These are phyloP conservation scores for Nezara viridula DNA, from an alignment of 2,888 invertebrate species.

Conservation along the genomic window DNA sequence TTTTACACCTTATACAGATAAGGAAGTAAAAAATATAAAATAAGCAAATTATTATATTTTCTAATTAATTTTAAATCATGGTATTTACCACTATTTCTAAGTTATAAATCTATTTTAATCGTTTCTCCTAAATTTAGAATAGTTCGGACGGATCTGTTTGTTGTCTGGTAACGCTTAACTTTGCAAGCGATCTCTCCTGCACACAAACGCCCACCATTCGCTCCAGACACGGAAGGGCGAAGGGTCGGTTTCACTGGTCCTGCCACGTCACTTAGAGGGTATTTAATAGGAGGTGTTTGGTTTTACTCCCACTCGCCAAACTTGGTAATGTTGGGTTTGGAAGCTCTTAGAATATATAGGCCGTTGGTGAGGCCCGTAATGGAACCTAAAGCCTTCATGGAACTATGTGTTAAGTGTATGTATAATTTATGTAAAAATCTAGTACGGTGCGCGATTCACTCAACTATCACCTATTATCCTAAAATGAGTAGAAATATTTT, in stretches of 20 bases:
- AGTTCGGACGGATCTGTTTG: neutral
- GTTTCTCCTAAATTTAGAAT: neutral
- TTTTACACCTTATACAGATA: too few relatives aligned
- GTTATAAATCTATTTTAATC: neutral
- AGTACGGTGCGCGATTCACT: too few relatives aligned
- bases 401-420: too few relatives aligned
- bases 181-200: neutral
- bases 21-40: too few relatives aligned
- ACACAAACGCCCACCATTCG: neutral
- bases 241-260: neutral
- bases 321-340: neutral
- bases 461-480: too few relatives aligned
- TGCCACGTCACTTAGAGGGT: too few relatives aligned
- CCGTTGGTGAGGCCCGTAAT: neutral
- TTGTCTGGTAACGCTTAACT: neutral
- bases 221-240: neutral
- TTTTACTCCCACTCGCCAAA: neutral
- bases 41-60: too few relatives aligned
- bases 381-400: too few relatives aligned
- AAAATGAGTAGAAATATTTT: too few relatives aligned
- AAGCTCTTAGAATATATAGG: neutral
- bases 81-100: neutral
- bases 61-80: too few relatives aligned
- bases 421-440: too few relatives aligned
- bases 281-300: neutral